These are phyloP conservation scores for Mirza zaza DNA, from an alignment of 2,113 vertebrate genomes.

Conservation along the genomic window DNA sequence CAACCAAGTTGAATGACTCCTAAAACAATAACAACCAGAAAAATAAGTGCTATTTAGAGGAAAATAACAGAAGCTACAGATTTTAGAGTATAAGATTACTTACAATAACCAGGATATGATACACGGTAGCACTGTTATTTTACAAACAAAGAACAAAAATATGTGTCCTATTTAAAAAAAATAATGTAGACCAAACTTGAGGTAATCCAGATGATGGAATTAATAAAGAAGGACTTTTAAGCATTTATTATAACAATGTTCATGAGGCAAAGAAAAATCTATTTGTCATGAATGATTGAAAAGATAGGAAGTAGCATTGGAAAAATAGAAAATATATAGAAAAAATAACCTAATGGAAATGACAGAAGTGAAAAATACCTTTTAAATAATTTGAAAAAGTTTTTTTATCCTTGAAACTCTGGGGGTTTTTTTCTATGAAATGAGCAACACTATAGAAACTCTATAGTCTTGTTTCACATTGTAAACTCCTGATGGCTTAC, in stretches of 20 bases:
- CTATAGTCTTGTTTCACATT: not conserved
- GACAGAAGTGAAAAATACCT: not conserved
- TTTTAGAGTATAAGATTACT: not conserved
- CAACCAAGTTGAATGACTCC: not conserved
- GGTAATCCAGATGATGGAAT: not conserved
- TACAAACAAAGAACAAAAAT: not conserved
- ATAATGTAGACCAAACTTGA: not conserved
- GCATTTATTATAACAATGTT: not conserved
- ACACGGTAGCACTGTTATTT: not conserved
- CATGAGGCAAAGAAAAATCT: not conserved
- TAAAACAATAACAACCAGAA: not conserved
- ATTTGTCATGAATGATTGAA: not conserved
- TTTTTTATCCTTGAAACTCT: not conserved
- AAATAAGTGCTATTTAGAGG: not conserved
- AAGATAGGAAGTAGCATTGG: not conserved
- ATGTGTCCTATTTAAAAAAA: not conserved
- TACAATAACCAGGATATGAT: not conserved
- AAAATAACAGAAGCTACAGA: not conserved
- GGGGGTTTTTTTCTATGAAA: not conserved
- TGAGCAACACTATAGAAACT: not conserved
- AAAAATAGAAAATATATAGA: not conserved
- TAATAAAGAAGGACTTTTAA: slow-evolving; percentile 2
- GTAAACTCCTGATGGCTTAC: not conserved
- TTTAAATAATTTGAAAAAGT: not conserved
- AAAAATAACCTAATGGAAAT: not conserved